These are phyloP conservation scores for Nibea coibor DNA, from an alignment of 2,113 vertebrate species.

Conservation along the genomic window DNA sequence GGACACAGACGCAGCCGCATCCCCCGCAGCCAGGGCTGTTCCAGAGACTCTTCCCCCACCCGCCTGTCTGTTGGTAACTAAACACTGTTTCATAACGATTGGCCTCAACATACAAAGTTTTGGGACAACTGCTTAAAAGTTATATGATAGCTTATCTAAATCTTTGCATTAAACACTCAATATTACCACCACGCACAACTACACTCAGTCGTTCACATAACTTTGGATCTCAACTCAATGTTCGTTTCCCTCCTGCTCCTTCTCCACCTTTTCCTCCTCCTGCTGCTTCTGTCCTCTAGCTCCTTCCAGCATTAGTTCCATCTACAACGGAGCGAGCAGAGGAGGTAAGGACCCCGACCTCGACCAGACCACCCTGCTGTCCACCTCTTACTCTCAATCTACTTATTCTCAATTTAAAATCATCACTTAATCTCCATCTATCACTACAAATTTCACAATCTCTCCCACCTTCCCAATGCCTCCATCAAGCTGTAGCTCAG, in stretches of 20 bases:
- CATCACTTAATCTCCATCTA: constrained; percentile 22
- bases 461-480: not conserved
- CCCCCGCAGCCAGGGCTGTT: constrained; percentile 96
- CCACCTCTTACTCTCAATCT: constrained; percentile 10
- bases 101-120: not conserved
- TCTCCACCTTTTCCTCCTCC: not conserved
- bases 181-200: not conserved
- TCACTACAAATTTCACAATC: constrained; percentile 23
- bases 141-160: not conserved
- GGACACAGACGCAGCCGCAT: constrained; percentile 94
- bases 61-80: constrained; percentile 94
- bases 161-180: not conserved
- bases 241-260: constrained; percentile 29
- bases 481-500: constrained; percentile 20
- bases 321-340: constrained; percentile 85
- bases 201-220: not conserved
- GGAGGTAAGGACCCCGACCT: constrained; percentile 82
- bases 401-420: constrained; percentile 29
- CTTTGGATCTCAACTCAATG: constrained; percentile 37
- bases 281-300: constrained; percentile 68
- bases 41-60: constrained; percentile 95
- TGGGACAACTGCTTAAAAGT: not conserved
- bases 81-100: not conserved
- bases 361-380: constrained; percentile 12
- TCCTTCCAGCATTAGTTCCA: constrained; percentile 85